phyloP scores from a whole-genome alignment of 2,888 invertebrate genomes.

The Drosophila austrosaltans region DNA sequence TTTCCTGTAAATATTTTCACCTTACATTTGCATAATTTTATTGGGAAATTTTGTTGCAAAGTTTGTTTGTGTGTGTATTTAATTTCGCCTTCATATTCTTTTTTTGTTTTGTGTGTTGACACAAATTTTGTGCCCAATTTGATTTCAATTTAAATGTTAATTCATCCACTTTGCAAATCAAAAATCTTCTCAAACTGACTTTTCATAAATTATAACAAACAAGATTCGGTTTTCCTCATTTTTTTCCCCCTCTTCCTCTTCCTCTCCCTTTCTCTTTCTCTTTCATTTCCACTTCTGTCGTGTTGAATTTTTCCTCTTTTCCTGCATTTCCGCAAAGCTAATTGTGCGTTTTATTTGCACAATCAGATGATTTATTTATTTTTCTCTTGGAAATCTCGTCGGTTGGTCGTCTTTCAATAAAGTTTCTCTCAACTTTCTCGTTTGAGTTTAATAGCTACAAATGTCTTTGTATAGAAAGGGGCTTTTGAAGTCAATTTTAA shows the following conservation, averaged over 20 bases:
- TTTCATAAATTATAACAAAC: not conserved
- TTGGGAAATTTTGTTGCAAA: not conserved
- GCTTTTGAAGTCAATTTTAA: not conserved
- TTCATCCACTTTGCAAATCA: constrained; percentile 33
- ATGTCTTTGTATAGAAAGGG: too few relatives aligned
- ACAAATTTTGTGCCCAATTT: constrained; percentile 44
- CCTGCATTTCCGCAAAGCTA: constrained; percentile 23
- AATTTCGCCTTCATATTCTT: not conserved
- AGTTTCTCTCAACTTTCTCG: not conserved
- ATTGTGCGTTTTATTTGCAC: constrained; percentile 44
- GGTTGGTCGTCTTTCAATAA: constrained; percentile 25
- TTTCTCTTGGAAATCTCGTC: not conserved
- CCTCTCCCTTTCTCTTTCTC: not conserved
- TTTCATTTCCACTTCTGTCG: not conserved
- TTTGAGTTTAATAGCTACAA: not conserved
- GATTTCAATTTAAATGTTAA: constrained; percentile 57
- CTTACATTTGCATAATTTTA: constrained; percentile 10
- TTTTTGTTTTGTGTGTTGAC: constrained; percentile 24
- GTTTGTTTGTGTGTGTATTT: constrained; percentile 4
- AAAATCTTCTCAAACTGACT: constrained; percentile 11
- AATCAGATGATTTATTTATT: constrained; percentile 37
- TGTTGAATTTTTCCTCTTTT: not conserved
- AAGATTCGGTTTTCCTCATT: not conserved
- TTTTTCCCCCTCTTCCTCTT: not conserved
- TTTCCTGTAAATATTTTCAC: constrained; percentile 10